These are phyloP conservation scores for Trissolcus japonicus DNA, from an alignment of 2,888 invertebrate genomes.

Conservation along the genomic window DNA sequence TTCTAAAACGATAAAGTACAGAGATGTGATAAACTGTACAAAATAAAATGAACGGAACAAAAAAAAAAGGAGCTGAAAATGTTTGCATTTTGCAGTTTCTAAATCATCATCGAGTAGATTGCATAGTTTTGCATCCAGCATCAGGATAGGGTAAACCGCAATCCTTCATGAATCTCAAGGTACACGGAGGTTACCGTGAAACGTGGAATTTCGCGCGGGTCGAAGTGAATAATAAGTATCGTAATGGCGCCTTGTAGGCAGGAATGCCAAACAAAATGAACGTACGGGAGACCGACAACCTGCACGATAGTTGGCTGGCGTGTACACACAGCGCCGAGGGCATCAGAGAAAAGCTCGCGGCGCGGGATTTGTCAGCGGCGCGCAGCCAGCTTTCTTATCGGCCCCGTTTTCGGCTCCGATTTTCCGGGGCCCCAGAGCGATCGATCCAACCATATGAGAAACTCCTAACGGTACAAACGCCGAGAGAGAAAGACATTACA, in stretches of 20 bases:
- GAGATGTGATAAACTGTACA: too few species aligned
- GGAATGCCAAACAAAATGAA: slow-evolving; percentile 42
- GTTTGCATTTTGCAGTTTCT: too few species aligned
- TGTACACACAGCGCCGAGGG: slow-evolving; percentile 18
- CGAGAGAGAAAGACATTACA: slow-evolving; percentile 13
- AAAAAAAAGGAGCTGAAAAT: too few species aligned
- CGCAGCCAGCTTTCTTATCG: slow-evolving; percentile 66
- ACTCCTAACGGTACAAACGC: slow-evolving; percentile 37
- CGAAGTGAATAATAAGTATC: slow-evolving; percentile 41
- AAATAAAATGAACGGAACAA: too few species aligned
- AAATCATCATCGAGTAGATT: too few species aligned
- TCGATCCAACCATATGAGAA: slow-evolving; percentile 15
- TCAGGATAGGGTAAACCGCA: not conserved
- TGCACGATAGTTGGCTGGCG: slow-evolving; percentile 11
- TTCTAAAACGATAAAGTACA: too few species aligned
- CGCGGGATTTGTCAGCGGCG: slow-evolving; percentile 43
- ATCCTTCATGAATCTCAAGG: slow-evolving; percentile 1
- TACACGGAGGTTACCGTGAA: not conserved
- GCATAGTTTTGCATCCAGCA: too few species aligned
- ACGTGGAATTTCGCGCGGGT: slow-evolving; percentile 14
- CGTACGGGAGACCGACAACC: slow-evolving; percentile 31
- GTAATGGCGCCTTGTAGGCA: slow-evolving; percentile 47
- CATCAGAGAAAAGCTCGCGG: slow-evolving; percentile 41
- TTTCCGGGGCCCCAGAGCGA: slow-evolving; percentile 10
- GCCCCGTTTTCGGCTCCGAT: slow-evolving; percentile 44